Conservation (phyloP, 2,888 invertebrate genomes). For the Amorpha juglandis region DNA sequence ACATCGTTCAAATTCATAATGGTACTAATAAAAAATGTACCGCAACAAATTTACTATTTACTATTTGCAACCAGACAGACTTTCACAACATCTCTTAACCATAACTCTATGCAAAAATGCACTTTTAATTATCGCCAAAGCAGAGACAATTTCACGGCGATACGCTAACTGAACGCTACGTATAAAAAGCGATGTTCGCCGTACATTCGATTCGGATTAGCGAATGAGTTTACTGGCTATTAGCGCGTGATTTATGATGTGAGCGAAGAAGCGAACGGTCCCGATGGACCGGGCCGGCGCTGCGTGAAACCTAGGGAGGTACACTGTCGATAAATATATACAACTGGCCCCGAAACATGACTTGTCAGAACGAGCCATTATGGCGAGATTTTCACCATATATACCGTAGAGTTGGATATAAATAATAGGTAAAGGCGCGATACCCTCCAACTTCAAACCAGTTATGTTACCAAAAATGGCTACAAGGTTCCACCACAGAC, state of each 20-base stretch:
- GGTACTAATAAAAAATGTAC: too few species aligned
- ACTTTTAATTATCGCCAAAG: not conserved
- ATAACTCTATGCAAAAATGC: not conserved
- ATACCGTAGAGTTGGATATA: too few species aligned
- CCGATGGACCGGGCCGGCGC: conserved; percentile 68
- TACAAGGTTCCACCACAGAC: too few species aligned
- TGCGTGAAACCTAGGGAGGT: conserved; percentile 68
- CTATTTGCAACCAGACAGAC: not conserved
- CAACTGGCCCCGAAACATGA: too few species aligned
- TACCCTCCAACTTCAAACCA: too few species aligned
- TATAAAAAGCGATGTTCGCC: conserved; percentile 34
- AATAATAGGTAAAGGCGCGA: too few species aligned
- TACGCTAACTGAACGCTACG: conserved; percentile 20
- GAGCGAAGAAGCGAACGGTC: conserved; percentile 64
- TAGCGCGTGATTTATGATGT: conserved; percentile 81
- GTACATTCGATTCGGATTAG: conserved; percentile 76
- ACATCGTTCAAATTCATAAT: too few species aligned
- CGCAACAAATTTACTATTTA: too few species aligned
- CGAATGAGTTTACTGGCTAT: conserved; percentile 81
- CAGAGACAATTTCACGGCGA: conserved; percentile 1
- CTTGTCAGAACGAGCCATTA: too few species aligned
- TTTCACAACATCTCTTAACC: not conserved
- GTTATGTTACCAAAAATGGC: too few species aligned
- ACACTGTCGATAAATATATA: conserved; percentile 35
- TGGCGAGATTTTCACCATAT: too few species aligned